Evolutionary conservation across 2,113 vertebrate genomes (phyloP).

Genomic region (Gadus macrocephalus): DNA sequence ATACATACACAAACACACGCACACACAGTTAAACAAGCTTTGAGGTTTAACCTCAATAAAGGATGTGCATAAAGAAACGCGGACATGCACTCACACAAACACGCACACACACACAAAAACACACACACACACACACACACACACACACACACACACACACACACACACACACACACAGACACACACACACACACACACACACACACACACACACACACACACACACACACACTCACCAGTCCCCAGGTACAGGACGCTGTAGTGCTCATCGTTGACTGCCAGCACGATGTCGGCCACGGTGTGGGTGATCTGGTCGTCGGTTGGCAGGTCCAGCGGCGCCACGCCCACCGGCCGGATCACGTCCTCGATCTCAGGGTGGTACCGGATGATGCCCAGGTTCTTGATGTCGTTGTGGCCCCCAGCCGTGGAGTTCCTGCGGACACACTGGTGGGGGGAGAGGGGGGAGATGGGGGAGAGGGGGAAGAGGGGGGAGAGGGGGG

Average conservation of each 20-base stretch:
- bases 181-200: too few relatives aligned
- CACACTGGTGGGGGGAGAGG: slow-evolving; percentile 55
- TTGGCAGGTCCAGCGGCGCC: slow-evolving; percentile 69
- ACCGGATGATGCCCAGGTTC: slow-evolving; percentile 66
- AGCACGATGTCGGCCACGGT: slow-evolving; percentile 68
- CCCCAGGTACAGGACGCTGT: slow-evolving; percentile 75
- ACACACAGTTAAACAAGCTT: not conserved
- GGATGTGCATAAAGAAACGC: too few relatives aligned
- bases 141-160: not conserved
- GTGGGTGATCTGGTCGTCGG: slow-evolving; percentile 72
- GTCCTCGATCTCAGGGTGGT: slow-evolving; percentile 75
- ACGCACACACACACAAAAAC: not conserved
- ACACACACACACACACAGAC: not conserved
- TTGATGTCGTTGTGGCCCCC: slow-evolving; percentile 58
- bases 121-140: not conserved
- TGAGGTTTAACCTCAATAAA: too few relatives aligned
- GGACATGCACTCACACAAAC: slow-evolving; percentile 38
- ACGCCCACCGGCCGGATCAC: slow-evolving; percentile 67
- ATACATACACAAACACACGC: slow-evolving; percentile 4
- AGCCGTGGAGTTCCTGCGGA: slow-evolving; percentile 53
- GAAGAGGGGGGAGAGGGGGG: too few relatives aligned
- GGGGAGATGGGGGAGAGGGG: too few relatives aligned
- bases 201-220: not conserved
- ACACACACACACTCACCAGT: slow-evolving; percentile 63
- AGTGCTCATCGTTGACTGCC: slow-evolving; percentile 74